A percentile compares a stretch with the other conserved stretches of the same genome.
phyloP scores from a whole-genome alignment of 2,888 invertebrate species.

The Drosophila meridionalis region DNA sequence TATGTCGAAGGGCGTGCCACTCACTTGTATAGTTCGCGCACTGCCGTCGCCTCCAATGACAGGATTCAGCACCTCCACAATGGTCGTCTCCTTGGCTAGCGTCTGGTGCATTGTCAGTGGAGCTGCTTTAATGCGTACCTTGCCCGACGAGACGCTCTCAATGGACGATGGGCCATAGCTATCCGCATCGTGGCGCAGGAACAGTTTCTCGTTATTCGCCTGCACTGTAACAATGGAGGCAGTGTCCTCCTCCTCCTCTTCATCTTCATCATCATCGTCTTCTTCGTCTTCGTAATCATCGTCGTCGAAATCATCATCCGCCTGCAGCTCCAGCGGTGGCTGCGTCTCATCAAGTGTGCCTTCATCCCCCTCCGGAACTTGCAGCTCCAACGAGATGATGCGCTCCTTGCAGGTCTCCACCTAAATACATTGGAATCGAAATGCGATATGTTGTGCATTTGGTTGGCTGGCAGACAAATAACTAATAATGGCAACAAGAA shows the following conservation, averaged over 20 bases:
- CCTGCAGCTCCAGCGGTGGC: constrained; percentile 62
- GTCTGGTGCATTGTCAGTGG: constrained; percentile 82
- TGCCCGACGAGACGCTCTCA: constrained; percentile 75
- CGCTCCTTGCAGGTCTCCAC: constrained; percentile 96
- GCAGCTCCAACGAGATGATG: constrained; percentile 94
- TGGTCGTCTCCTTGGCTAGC: constrained; percentile 82
- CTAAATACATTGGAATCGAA: constrained; percentile 85
- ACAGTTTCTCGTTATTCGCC: constrained; percentile 84
- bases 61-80: constrained; percentile 85
- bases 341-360: constrained; percentile 63
- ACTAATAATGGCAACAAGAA: constrained; percentile 54
- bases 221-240: constrained; percentile 86
- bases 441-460: constrained; percentile 74
- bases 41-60: constrained; percentile 84
- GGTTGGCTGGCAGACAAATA: constrained; percentile 58
- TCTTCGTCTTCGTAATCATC: constrained; percentile 83
- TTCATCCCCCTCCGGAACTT: constrained; percentile 85
- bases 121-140: constrained; percentile 76
- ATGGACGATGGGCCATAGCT: constrained; percentile 79
- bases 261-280: constrained; percentile 78
- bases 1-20: constrained; percentile 75
- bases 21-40: constrained; percentile 84
- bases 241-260: constrained; percentile 86
- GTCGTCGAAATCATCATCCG: constrained; percentile 68
- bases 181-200: constrained; percentile 80